These are phyloP conservation scores for Microtus ochrogaster DNA, from an alignment of 2,113 vertebrate species.

Conservation along the genomic window DNA sequence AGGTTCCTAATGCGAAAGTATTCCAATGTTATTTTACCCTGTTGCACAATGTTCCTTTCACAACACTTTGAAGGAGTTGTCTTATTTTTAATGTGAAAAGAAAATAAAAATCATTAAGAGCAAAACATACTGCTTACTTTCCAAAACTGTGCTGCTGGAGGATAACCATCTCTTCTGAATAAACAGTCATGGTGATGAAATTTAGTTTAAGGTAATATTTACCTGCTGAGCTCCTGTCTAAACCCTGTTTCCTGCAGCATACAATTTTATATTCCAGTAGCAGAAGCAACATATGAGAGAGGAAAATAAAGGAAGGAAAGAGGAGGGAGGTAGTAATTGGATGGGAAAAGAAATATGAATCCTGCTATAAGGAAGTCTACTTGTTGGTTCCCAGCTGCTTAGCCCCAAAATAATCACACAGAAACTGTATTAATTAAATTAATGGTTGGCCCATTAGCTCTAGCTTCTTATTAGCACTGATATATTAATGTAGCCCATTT, in stretches of 20 bases:
- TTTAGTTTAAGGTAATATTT: neutral
- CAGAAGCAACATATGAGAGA: neutral
- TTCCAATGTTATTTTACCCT: slow-evolving; percentile 4
- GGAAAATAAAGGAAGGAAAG: neutral
- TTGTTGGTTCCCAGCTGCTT: no score
- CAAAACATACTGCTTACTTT: slow-evolving; percentile 23
- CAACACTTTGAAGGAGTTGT: neutral
- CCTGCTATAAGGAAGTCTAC: no score
- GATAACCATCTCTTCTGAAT: neutral
- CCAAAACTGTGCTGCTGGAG: neutral
- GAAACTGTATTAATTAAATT: no score
- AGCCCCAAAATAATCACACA: no score
- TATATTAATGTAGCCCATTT: no score
- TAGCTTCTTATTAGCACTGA: no score
- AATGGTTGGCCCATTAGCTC: no score
- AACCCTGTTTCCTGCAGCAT: neutral
- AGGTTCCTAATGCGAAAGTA: neutral
- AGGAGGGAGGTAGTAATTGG: accelerated
- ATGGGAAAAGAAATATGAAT: neutral
- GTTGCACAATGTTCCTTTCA: slow-evolving; percentile 10
- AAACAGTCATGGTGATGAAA: neutral
- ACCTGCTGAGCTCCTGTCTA: neutral
- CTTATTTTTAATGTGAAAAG: slow-evolving; percentile 6
- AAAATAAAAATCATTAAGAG: slow-evolving; percentile 34
- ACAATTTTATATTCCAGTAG: neutral